Base-by-base conservation (phyloP, 2,888 invertebrate genomes). In the Apamea monoglypha region DNA sequence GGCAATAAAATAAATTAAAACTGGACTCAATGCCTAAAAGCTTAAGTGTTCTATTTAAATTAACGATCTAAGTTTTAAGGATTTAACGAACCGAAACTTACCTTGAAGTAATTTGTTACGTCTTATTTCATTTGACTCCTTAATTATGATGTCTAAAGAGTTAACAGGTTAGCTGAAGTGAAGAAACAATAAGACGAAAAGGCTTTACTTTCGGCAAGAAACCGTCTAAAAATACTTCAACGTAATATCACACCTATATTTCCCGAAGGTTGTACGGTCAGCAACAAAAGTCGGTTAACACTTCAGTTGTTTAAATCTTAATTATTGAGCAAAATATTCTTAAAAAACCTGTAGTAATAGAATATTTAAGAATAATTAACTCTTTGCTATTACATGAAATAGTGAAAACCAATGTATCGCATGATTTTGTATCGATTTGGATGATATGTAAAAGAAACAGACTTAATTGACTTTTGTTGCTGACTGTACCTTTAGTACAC, bases 51-150 rank as follows among this genome's bases (percentile, higher is more conserved):
- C 85, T 63, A 87, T 88, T 78, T 76, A 86, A 67, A 73, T 74
- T 74, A 85, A 87, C 69, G 87, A 88, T 78, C 74, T 40, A 88
- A 87, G 88, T 87, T 87, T 78, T 78, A 67, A 59, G 71, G 80
- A 74, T 83, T 75, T 66, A 88, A 73, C 84, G 69, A 80, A 68
- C 70, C 50, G 25, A 85, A 82, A 64, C 64, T 70, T 78, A 76
- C 70, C 53, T 87, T 68, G 25, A 70, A 77, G 74, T 74, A 71
- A 78, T 85, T 86, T 78, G 75, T 81, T 56, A 75, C 32, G 40
- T 78, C 75, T 71, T 81, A 85, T 87, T 85, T 78, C 7, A 78
- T 85, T 73, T 70, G 50, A 76, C 77, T 75, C 32, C 53, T 75
- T 80, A 63, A 87, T 85, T 84, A 69, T 84, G 50, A 84, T 83